phyloP scores from a whole-genome alignment of 1,140 invertebrate genomes.

The Bombus turneri region DNA sequence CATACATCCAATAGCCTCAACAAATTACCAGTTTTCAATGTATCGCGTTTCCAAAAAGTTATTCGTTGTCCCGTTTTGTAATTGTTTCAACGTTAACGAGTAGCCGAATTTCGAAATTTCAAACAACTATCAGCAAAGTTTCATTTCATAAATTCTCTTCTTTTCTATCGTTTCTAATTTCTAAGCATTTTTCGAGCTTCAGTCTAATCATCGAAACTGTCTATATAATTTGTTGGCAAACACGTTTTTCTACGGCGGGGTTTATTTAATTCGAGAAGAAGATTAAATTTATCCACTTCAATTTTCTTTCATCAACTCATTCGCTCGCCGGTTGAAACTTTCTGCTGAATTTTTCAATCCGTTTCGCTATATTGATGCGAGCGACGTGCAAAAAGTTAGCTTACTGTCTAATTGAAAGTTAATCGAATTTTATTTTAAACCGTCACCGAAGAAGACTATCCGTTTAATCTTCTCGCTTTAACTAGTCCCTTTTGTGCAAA shows the following conservation, averaged over 20 bases:
- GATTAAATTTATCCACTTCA: constrained; percentile 11
- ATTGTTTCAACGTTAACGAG: no score
- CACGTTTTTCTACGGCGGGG: not conserved
- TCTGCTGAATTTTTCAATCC: constrained; percentile 7
- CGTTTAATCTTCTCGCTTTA: not conserved
- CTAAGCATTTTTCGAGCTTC: no score
- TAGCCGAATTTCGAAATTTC: no score
- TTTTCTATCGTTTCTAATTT: no score
- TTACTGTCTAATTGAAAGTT: not conserved
- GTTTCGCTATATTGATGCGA: not conserved
- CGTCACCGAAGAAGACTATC: no score
- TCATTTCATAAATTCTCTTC: no score
- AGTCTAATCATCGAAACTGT: not conserved
- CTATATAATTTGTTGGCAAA: not conserved
- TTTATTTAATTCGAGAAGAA: not conserved
- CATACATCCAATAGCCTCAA: no score
- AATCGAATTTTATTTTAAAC: not conserved
- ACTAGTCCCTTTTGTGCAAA: not conserved
- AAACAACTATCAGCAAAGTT: no score
- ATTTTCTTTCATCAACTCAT: not conserved
- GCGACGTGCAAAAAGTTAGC: not conserved
- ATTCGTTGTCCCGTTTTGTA: no score
- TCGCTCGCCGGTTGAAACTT: not conserved
- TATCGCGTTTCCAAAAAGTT: no score
- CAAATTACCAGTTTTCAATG: no score